phyloP scores from a whole-genome alignment of 1,140 invertebrate species.

The Amyelois transitella region DNA sequence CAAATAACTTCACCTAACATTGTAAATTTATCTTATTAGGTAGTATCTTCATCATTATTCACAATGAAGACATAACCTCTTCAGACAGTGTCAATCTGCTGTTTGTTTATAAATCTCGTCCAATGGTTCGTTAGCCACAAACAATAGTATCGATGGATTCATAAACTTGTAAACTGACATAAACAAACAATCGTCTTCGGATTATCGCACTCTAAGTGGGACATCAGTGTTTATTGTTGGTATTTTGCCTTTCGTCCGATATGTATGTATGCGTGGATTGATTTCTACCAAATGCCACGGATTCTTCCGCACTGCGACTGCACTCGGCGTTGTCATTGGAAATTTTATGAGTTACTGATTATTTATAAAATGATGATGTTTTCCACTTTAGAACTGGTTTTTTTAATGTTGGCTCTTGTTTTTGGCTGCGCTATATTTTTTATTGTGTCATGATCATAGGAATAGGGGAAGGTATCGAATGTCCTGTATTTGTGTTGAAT shows the following conservation, averaged over 20 bases:
- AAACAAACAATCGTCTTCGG: constrained; percentile 4
- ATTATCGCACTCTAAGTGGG: constrained; percentile 40
- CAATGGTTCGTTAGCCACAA: neutral
- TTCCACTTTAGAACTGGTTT: too few species aligned
- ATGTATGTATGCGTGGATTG: neutral
- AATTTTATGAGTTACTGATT: neutral
- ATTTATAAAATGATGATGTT: too few species aligned
- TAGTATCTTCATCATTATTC: too few species aligned
- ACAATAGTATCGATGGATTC: neutral
- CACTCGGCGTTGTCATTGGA: neutral
- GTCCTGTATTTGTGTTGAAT: too few species aligned
- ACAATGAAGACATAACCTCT: neutral
- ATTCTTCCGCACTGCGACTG: neutral
- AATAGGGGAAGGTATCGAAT: too few species aligned
- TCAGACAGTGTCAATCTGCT: neutral
- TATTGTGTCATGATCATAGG: too few species aligned
- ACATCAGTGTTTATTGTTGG: constrained; percentile 31
- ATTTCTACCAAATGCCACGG: neutral
- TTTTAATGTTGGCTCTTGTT: too few species aligned
- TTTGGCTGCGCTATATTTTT: too few species aligned
- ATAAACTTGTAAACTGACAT: neutral
- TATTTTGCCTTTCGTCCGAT: constrained; percentile 1
- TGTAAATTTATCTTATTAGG: too few species aligned
- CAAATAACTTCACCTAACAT: too few species aligned
- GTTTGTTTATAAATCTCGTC: neutral